Conservation (phyloP, 2,113 vertebrate genomes). For the Mesembrinibis cayennensis region DNA sequence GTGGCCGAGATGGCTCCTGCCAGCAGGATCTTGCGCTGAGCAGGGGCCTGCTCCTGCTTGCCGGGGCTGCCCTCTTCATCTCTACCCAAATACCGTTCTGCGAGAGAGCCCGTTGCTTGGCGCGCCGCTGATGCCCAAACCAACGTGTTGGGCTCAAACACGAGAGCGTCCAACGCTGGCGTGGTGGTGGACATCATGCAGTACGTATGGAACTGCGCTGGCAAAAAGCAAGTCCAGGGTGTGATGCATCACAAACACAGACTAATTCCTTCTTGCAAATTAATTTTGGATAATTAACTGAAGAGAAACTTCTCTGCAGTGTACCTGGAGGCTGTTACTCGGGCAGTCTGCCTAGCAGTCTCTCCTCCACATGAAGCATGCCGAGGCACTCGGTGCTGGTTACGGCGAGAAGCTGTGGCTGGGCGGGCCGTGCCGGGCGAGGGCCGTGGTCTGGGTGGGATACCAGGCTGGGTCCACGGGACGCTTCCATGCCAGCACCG, state of each 20-base stretch:
- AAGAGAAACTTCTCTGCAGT: background rate
- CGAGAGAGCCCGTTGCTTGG: background rate
- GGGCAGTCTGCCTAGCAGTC: background rate
- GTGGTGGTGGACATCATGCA: fast-evolving
- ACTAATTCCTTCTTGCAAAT: background rate
- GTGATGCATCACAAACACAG: fast-evolving
- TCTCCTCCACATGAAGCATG: fast-evolving
- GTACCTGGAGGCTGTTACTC: background rate
- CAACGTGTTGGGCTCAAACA: background rate
- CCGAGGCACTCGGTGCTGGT: fast-evolving
- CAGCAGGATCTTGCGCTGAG: background rate
- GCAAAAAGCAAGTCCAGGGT: background rate
- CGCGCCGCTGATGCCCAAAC: background rate
- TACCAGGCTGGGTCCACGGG: fast-evolving
- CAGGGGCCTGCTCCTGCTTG: background rate
- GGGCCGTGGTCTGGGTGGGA: background rate
- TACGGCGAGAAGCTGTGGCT: background rate
- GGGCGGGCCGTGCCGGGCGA: background rate
- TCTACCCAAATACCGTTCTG: fast-evolving
- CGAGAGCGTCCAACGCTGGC: fast-evolving
- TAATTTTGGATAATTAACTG: background rate
- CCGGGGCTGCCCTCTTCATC: background rate
- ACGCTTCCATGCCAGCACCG: background rate
- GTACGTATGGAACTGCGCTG: fast-evolving
- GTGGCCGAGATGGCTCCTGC: no score